Evolutionary conservation across 2,888 invertebrate genomes (phyloP).

Genomic region (Lordiphosa andalusiaca): DNA sequence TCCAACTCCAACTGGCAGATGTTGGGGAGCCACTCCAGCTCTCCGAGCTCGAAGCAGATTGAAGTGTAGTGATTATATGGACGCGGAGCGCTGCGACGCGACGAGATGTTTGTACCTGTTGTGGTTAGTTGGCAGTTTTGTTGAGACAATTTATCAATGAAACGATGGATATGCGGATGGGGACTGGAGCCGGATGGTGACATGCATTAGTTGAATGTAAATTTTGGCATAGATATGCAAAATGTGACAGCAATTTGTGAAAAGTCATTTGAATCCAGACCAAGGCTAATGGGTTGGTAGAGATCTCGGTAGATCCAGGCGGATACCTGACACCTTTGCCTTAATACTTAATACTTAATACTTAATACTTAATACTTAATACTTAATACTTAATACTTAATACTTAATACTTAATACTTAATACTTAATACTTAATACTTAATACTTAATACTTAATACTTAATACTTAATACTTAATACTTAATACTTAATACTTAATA

Average conservation of each 20-base stretch:
- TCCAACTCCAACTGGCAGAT: constrained; percentile 54
- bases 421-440: too few relatives aligned
- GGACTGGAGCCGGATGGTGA: constrained; percentile 14
- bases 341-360: too few relatives aligned
- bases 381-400: too few relatives aligned
- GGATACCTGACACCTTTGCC: too few relatives aligned
- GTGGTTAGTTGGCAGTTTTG: constrained; percentile 33
- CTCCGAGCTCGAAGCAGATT: constrained; percentile 43
- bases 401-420: too few relatives aligned
- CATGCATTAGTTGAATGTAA: constrained; percentile 49
- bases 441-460: too few relatives aligned
- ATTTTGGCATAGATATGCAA: constrained; percentile 46
- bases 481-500: too few relatives aligned
- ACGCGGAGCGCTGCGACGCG: constrained; percentile 12
- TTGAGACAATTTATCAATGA: constrained; percentile 67
- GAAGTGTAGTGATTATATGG: constrained; percentile 65
- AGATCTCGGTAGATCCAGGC: too few relatives aligned
- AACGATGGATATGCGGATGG: constrained; percentile 60
- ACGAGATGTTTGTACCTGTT: constrained; percentile 43
- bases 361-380: too few relatives aligned
- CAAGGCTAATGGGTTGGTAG: too few relatives aligned
- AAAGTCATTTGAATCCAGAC: too few relatives aligned
- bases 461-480: too few relatives aligned
- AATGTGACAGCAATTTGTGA: constrained; percentile 22
- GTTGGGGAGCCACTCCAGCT: constrained; percentile 25